Conservation (phyloP, 2,113 vertebrate species). For the Carettochelys insculpta region DNA sequence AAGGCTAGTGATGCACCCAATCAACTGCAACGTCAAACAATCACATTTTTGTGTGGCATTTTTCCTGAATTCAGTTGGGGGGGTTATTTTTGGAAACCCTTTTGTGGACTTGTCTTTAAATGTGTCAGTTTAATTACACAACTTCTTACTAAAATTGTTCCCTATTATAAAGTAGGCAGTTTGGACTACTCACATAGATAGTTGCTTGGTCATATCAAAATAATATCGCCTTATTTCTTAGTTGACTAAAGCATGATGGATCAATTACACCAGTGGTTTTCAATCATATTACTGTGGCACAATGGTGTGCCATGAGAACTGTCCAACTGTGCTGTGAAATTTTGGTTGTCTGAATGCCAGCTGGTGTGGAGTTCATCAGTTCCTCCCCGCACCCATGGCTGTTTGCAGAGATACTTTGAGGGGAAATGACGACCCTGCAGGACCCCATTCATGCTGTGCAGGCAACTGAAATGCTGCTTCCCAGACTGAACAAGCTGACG, state of each 20-base stretch:
- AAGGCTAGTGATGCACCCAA: accelerated
- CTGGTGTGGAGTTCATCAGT: no score
- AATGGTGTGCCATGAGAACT: no score
- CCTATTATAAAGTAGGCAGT: neutral
- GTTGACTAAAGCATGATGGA: neutral
- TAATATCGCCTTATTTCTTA: neutral
- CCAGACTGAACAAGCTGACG: no score
- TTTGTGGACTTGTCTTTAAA: neutral
- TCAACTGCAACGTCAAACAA: neutral
- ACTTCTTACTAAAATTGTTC: neutral
- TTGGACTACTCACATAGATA: neutral
- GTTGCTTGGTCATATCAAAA: neutral
- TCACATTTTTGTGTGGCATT: neutral
- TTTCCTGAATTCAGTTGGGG: neutral
- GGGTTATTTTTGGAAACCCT: neutral
- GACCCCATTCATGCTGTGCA: no score
- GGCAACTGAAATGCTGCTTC: no score
- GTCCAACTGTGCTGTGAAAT: no score
- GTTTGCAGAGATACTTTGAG: no score
- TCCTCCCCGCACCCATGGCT: no score
- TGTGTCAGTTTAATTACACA: accelerated
- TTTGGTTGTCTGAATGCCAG: no score
- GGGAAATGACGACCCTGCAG: no score
- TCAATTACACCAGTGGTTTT: no score
- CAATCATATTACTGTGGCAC: no score